A percentile compares a stretch with the other conserved stretches of the same genome.
phyloP scores from a whole-genome alignment of 37 sponge, comb jelly and placozoan genomes.

The Theonella swinhoei region DNA sequence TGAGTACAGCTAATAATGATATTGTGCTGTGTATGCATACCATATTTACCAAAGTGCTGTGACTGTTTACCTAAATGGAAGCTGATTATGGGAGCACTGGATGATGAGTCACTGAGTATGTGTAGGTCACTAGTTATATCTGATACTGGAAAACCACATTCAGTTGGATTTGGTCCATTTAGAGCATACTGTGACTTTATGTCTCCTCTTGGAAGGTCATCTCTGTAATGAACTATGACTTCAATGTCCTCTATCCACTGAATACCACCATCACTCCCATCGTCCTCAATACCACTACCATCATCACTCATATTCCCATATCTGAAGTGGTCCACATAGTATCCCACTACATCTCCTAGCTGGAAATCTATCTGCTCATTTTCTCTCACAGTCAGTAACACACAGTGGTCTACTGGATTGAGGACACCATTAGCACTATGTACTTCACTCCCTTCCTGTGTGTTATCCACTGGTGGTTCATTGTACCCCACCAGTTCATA shows the following conservation, averaged over 20 bases:
- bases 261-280: no score
- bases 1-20: no score
- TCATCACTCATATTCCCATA: background rate
- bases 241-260: no score
- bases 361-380: constrained; percentile 21
- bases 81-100: no score
- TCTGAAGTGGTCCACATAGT: background rate
- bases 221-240: background rate
- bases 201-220: background rate
- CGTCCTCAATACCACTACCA: background rate
- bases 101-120: no score
- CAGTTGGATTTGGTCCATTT: background rate
- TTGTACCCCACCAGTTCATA: constrained; percentile 35
- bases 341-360: constrained; percentile 56
- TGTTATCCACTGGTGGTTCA: background rate
- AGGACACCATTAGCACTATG: background rate
- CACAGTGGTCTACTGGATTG: background rate
- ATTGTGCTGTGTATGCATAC: no score
- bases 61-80: no score
- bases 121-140: no score
- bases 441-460: background rate
- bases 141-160: background rate
- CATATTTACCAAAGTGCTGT: no score
- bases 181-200: background rate
- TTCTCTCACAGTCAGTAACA: background rate